A percentile compares a stretch with the other conserved stretches of the same genome.
Evolutionary conservation across 2,113 vertebrate genomes (phyloP).

Genomic region (Archilochus colubris): DNA sequence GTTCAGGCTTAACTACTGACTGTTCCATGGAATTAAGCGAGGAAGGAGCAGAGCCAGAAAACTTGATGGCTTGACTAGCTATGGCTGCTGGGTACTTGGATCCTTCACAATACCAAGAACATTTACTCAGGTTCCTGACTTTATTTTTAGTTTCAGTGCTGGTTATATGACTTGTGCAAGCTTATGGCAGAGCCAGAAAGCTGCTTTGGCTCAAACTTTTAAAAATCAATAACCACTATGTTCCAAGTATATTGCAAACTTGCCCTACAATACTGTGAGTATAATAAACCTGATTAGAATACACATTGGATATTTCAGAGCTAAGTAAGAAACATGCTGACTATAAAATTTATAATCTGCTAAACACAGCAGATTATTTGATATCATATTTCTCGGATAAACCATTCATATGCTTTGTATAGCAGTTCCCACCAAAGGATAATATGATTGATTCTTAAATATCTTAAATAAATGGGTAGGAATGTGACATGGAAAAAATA

Average conservation of each 20-base stretch:
- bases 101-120: not conserved
- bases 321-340: not conserved
- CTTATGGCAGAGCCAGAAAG: not conserved
- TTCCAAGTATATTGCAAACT: not conserved
- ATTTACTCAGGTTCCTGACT: not conserved
- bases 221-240: not conserved
- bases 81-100: not conserved
- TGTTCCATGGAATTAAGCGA: not conserved
- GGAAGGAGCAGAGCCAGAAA: not conserved
- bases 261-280: not conserved
- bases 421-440: not conserved
- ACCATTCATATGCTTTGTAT: no score
- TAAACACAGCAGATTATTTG: slow-evolving; percentile 27
- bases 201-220: not conserved
- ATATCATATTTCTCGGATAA: not conserved
- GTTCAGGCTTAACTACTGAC: not conserved
- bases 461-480: not conserved
- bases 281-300: not conserved
- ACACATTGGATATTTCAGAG: not conserved
- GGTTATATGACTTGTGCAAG: not conserved
- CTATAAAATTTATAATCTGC: slow-evolving; percentile 28
- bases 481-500: not conserved
- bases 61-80: not conserved
- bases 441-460: not conserved
- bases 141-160: not conserved